phyloP scores from a whole-genome alignment of 2,888 invertebrate species.

The Anticlea derivata region DNA sequence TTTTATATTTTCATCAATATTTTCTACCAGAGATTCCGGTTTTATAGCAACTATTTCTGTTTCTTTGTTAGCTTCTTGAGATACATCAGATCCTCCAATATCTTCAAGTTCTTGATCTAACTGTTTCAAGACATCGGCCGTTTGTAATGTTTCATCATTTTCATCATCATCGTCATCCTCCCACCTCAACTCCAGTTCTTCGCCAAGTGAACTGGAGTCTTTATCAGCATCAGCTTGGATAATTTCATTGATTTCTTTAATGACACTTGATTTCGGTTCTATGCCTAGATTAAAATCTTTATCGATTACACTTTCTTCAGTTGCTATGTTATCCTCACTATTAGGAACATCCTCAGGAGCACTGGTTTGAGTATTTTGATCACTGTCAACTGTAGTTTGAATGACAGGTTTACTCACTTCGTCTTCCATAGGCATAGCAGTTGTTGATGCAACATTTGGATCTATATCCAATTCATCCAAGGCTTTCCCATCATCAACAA shows the following conservation, averaged over 20 bases:
- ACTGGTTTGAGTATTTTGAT: too few relatives aligned
- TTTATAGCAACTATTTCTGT: background rate
- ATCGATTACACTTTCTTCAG: background rate
- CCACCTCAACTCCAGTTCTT: conserved; percentile 19
- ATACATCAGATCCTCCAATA: background rate
- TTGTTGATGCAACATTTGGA: background rate
- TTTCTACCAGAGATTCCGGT: background rate
- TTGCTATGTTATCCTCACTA: background rate
- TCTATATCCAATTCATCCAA: background rate
- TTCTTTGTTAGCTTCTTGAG: background rate
- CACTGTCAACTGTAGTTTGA: background rate
- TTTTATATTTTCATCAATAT: background rate
- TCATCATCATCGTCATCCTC: conserved; percentile 16
- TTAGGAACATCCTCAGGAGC: background rate
- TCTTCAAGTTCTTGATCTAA: conserved; percentile 4
- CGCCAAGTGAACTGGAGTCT: conserved; percentile 1
- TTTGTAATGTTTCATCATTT: background rate
- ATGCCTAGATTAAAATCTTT: too few relatives aligned
- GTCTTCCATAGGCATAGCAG: background rate
- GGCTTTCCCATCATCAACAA: background rate
- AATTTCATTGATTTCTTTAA: background rate
- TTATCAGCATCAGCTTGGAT: conserved; percentile 7
- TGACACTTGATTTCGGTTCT: background rate
- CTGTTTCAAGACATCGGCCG: background rate
- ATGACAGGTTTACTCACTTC: background rate